Evolutionary conservation across 2,888 invertebrate genomes (phyloP).

Genomic region (Strigamia transsilvanica): DNA sequence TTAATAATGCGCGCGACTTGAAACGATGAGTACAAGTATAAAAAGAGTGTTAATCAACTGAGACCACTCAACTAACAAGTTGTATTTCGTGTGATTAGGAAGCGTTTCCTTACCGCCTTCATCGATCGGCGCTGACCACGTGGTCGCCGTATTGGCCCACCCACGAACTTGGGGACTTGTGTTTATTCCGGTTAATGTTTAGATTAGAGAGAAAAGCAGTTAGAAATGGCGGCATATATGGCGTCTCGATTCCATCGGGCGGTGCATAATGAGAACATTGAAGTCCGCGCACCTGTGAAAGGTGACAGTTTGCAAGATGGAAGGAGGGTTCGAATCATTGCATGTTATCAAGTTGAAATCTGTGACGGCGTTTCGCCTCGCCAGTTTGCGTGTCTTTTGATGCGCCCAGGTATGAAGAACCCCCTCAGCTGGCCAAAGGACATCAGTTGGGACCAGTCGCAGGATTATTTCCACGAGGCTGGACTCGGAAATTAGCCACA

Average conservation of each 20-base stretch:
- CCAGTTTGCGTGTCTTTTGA: constrained; percentile 20
- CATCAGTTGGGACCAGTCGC: constrained; percentile 20
- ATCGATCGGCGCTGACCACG: constrained; percentile 20
- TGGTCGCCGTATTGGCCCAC: constrained; percentile 20
- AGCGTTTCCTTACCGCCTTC: constrained; percentile 4
- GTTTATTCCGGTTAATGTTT: constrained; percentile 10
- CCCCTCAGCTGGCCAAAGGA: constrained; percentile 19
- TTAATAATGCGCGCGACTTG: not conserved
- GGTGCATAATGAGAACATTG: constrained; percentile 15
- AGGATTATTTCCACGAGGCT: constrained; percentile 12
- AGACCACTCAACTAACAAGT: constrained; percentile 20
- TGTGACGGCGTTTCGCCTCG: constrained; percentile 20
- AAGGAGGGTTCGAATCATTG: not conserved
- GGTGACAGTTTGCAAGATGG: constrained; percentile 15
- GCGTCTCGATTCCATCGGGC: not conserved
- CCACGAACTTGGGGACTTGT: constrained; percentile 10
- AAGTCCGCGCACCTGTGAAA: constrained; percentile 15
- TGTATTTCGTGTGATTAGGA: constrained; percentile 20
- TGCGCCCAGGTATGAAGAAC: constrained; percentile 15
- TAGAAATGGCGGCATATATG: not conserved
- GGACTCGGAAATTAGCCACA: constrained; percentile 44
- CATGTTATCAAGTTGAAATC: constrained; percentile 20
- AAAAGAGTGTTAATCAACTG: constrained; percentile 6
- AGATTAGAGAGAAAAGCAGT: not conserved
- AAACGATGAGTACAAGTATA: not conserved